Conservation (phyloP, 2,888 invertebrate genomes). For the Phengaris arion region DNA sequence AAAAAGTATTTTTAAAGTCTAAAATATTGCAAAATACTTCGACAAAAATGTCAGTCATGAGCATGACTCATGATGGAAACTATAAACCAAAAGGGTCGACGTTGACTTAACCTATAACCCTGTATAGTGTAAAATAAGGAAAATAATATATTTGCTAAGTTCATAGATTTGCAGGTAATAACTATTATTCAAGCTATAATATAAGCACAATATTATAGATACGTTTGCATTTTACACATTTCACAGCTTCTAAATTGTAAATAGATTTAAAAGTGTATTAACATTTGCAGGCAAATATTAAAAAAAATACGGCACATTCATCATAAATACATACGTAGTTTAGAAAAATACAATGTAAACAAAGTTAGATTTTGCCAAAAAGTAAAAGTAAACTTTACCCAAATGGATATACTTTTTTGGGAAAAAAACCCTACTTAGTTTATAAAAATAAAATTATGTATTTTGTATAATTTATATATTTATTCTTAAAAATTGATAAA, state of each 20-base stretch:
- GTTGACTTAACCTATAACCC: no score
- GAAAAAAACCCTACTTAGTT: no score
- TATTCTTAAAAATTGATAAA: conserved; percentile 1
- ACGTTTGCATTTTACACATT: background rate
- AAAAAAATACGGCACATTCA: background rate
- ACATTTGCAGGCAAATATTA: background rate
- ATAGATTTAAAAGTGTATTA: background rate
- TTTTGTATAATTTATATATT: no score
- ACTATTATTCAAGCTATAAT: no score
- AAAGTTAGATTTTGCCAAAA: background rate
- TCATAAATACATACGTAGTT: background rate
- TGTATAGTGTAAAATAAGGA: background rate
- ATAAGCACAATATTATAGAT: no score
- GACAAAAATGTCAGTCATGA: no score
- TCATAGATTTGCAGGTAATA: background rate
- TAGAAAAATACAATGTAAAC: background rate
- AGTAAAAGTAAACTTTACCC: background rate
- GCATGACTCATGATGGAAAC: no score
- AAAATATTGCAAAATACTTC: no score
- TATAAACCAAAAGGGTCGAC: no score
- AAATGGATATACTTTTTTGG: no score
- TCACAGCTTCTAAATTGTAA: background rate
- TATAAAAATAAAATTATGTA: no score
- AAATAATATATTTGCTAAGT: background rate
- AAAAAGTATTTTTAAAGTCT: no score